A percentile compares a stretch with the other conserved stretches of the same genome.
phyloP scores from a whole-genome alignment of 2,797 vertebrate species.

The Paratrypauchen microcephalus region DNA sequence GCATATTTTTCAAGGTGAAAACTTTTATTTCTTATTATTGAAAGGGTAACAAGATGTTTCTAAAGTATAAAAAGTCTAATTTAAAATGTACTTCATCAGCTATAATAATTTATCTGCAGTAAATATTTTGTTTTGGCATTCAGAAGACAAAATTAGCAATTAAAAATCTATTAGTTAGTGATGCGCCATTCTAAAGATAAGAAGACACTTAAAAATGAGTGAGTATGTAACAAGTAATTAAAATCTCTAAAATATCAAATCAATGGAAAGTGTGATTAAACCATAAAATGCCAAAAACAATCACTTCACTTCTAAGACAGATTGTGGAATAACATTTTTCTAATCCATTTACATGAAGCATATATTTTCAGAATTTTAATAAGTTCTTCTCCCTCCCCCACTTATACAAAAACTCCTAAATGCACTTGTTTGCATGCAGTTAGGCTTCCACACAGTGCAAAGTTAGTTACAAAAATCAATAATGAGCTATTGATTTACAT shows the following conservation, averaged over 20 bases:
- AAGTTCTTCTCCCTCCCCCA: neutral
- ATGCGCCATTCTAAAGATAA: neutral
- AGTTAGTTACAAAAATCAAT: slow-evolving; percentile 1
- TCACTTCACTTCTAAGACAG: neutral
- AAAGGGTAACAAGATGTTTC: too few species aligned
- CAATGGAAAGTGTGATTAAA: neutral
- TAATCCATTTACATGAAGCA: too few species aligned
- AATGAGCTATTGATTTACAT: neutral
- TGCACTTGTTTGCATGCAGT: neutral
- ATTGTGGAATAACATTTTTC: neutral
- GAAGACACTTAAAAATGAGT: neutral
- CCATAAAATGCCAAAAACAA: neutral
- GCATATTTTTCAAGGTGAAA: too few species aligned
- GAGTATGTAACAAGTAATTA: neutral
- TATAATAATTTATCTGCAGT: too few species aligned
- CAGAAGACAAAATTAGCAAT: too few species aligned
- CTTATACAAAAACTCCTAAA: neutral
- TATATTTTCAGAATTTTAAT: neutral
- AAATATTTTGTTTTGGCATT: too few species aligned
- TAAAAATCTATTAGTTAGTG: slow-evolving; percentile 6
- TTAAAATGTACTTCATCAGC: too few species aligned
- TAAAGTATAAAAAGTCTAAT: too few species aligned
- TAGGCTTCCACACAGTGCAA: neutral
- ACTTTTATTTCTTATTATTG: too few species aligned
- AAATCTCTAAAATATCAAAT: neutral